Evolutionary conservation across 2,113 vertebrate genomes (phyloP).

Genomic region (Forbesichthys agassizii): DNA sequence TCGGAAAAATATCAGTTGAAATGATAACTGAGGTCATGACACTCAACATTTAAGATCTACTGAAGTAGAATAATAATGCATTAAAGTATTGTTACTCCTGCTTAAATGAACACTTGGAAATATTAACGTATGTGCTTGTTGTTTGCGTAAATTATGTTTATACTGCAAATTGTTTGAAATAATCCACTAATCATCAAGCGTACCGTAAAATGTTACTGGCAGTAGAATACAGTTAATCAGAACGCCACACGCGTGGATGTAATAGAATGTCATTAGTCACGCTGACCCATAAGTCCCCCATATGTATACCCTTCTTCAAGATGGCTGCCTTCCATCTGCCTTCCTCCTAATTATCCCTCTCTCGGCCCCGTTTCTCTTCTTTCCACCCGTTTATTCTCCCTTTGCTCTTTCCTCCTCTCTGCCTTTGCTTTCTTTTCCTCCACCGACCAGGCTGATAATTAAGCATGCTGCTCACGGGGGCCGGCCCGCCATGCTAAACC

Average conservation of each 20-base stretch:
- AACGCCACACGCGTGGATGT: background rate
- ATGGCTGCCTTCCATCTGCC: background rate
- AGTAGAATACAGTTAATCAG: background rate
- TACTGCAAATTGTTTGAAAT: too few relatives aligned
- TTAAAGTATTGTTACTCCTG: slow-evolving; percentile 3
- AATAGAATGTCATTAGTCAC: background rate
- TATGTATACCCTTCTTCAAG: background rate
- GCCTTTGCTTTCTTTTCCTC: background rate
- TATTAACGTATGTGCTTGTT: too few relatives aligned
- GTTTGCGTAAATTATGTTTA: too few relatives aligned
- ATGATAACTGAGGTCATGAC: too few relatives aligned
- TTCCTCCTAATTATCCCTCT: background rate
- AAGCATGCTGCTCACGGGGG: slow-evolving; percentile 43
- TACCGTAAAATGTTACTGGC: background rate
- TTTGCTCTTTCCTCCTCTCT: background rate
- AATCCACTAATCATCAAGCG: too few relatives aligned
- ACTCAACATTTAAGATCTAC: slow-evolving; percentile 18
- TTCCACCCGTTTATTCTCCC: background rate
- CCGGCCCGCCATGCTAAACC: slow-evolving; percentile 10
- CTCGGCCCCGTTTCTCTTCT: background rate
- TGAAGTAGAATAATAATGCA: background rate
- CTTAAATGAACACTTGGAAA: background rate
- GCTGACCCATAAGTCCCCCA: background rate
- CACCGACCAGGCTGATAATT: slow-evolving; percentile 48
- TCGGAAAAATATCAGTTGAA: too few relatives aligned